These are phyloP conservation scores for Hydropsyche tenuis DNA, from an alignment of 1,140 invertebrate genomes.

Conservation along the genomic window DNA sequence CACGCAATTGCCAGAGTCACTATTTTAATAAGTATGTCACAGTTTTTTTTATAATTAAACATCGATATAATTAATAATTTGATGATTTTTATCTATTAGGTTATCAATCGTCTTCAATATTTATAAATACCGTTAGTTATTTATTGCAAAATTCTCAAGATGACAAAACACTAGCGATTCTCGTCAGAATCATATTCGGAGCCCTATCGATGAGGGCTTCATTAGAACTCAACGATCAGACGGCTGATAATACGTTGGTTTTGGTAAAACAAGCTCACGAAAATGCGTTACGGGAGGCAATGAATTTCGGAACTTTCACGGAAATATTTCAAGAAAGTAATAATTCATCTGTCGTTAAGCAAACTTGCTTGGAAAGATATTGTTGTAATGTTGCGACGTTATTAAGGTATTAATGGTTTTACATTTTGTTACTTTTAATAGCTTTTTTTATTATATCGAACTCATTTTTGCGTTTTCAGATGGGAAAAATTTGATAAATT, in stretches of 20 bases:
- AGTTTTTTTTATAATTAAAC: neutral
- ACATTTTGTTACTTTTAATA: neutral
- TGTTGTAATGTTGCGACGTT: conserved; percentile 60
- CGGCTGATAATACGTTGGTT: conserved; percentile 55
- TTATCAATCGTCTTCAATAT: conserved; percentile 62
- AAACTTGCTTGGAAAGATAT: conserved; percentile 58
- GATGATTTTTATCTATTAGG: conserved; percentile 55
- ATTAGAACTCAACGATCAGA: conserved; percentile 54
- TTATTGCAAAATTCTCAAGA: conserved; percentile 63
- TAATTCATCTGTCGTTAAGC: conserved; percentile 37
- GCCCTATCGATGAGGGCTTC: conserved; percentile 58
- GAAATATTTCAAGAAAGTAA: conserved; percentile 55
- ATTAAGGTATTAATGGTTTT: conserved; percentile 53
- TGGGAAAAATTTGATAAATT: conserved; percentile 58
- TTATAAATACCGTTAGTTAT: conserved; percentile 63
- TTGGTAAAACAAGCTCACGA: conserved; percentile 58
- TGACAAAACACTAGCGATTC: conserved; percentile 61
- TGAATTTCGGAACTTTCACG: conserved; percentile 56
- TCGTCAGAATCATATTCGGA: conserved; percentile 63
- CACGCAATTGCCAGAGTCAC: conserved; percentile 63
- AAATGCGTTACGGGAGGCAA: conserved; percentile 56
- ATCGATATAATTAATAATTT: neutral
- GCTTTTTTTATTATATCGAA: conserved; percentile 8
- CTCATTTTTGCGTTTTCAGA: conserved; percentile 48
- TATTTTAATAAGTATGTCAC: conserved; percentile 62